Percentiles rank a stretch among this genome's conserved stretches.
Conservation (phyloP, 2,113 vertebrate genomes). For the Pavo muticus region DNA sequence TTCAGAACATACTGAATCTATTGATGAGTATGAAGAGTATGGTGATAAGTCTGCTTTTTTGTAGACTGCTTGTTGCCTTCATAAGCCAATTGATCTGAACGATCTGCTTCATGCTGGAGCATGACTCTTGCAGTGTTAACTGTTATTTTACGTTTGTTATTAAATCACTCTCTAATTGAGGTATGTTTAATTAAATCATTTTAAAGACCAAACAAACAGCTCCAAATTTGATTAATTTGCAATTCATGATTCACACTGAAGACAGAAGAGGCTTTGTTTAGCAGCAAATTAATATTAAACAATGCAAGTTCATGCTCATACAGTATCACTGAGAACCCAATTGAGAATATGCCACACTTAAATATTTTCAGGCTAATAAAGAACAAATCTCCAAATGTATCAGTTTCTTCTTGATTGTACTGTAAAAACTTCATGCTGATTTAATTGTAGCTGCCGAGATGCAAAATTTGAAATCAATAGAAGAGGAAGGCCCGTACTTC, state of each 20-base stretch:
- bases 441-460: neutral
- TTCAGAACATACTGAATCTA: neutral
- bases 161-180: constrained; percentile 59
- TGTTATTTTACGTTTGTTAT: constrained; percentile 47
- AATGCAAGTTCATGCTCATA: constrained; percentile 10
- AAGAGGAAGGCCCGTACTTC: neutral
- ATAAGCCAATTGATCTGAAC: constrained; percentile 28
- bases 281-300: constrained; percentile 41
- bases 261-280: constrained; percentile 31
- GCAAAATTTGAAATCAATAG: neutral
- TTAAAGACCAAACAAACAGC: constrained; percentile 30
- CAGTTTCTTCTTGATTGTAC: neutral
- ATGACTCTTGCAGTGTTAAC: neutral
- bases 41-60: neutral
- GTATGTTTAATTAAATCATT: constrained; percentile 32
- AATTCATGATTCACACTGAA: constrained; percentile 27
- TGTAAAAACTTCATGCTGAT: neutral
- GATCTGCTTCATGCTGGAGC: neutral
- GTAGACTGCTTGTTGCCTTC: neutral
- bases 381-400: neutral
- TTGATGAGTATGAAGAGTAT: neutral
- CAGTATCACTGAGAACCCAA: neutral
- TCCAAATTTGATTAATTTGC: constrained; percentile 58
- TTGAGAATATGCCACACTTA: neutral
- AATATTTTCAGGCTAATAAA: neutral